Percentiles rank a stretch among this genome's conserved stretches.
phyloP scores from a whole-genome alignment of 1,140 invertebrate species.

The Drusus annulatus region DNA sequence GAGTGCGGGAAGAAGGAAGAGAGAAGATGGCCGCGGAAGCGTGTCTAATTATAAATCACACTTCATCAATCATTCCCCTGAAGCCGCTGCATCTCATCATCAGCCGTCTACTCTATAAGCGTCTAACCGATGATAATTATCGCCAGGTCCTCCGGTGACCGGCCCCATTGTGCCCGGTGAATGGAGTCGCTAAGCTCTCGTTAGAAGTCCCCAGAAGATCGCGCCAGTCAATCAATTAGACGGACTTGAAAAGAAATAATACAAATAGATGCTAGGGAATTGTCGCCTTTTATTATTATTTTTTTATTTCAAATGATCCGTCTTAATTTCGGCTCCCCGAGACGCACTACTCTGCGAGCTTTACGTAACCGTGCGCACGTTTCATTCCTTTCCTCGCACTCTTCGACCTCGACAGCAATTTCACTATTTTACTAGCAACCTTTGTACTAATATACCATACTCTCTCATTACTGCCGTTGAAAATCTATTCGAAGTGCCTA shows the following conservation, averaged over 20 bases:
- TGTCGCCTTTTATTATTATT: not conserved
- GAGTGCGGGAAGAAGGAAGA: not conserved
- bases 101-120: constrained; percentile 15
- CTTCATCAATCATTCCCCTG: constrained; percentile 56
- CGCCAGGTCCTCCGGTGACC: constrained; percentile 3
- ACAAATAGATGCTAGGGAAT: constrained; percentile 14
- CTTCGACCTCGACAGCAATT: too few species aligned
- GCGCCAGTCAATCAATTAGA: constrained; percentile 24
- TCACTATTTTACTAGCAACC: too few species aligned
- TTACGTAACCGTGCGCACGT: too few species aligned
- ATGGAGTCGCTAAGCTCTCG: constrained; percentile 2
- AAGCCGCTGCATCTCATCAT: constrained; percentile 38
- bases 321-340: not conserved
- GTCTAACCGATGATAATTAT: constrained; percentile 37
- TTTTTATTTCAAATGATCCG: not conserved
- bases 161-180: constrained; percentile 24
- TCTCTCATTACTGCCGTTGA: too few species aligned
- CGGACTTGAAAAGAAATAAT: constrained; percentile 19
- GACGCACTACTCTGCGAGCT: too few species aligned
- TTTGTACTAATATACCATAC: too few species aligned
- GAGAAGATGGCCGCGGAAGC: constrained; percentile 46
- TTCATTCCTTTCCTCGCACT: too few species aligned
- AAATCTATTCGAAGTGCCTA: too few species aligned
- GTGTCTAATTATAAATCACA: constrained; percentile 58
- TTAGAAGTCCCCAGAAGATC: constrained; percentile 12